Percentiles rank a stretch among this genome's conserved stretches.
Evolutionary conservation across 2,797 vertebrate genomes (phyloP).

Genomic region (Steatocranus sp.): DNA sequence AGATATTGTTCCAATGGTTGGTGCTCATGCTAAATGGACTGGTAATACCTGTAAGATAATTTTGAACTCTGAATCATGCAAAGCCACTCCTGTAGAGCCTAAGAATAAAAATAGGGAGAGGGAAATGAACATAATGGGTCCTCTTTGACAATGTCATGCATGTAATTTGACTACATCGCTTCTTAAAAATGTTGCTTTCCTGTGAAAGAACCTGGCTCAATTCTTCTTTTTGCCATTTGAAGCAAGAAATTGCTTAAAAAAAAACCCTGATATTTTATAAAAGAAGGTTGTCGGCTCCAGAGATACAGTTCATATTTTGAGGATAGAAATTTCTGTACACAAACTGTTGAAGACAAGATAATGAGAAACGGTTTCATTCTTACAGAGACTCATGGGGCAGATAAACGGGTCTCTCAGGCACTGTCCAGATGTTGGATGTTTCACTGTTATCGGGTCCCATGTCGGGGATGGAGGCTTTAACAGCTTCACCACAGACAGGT

Average conservation of each 20-base stretch:
- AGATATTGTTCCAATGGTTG: not conserved
- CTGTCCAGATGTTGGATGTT: slow-evolving; percentile 8
- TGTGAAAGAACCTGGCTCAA: not conserved
- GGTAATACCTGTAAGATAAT: not conserved
- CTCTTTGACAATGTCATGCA: not conserved
- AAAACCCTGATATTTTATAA: not conserved
- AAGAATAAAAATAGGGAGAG: not conserved
- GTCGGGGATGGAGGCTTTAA: not conserved
- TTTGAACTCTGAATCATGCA: not conserved
- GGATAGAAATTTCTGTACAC: not conserved
- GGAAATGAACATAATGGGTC: not conserved
- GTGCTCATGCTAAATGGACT: not conserved
- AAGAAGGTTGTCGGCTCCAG: not conserved
- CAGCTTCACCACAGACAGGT: not conserved
- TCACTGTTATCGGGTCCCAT: not conserved
- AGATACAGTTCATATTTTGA: not conserved
- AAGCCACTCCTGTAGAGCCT: not conserved
- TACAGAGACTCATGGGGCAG: not conserved
- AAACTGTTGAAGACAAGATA: not conserved
- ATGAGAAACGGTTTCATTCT: not conserved
- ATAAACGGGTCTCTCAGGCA: not conserved
- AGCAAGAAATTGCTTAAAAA: not conserved
- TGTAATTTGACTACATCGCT: not conserved
- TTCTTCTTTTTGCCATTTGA: not conserved
- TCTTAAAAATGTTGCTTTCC: not conserved